Conservation (phyloP, 1,140 invertebrate genomes). For the Caenorhabditis latens region DNA sequence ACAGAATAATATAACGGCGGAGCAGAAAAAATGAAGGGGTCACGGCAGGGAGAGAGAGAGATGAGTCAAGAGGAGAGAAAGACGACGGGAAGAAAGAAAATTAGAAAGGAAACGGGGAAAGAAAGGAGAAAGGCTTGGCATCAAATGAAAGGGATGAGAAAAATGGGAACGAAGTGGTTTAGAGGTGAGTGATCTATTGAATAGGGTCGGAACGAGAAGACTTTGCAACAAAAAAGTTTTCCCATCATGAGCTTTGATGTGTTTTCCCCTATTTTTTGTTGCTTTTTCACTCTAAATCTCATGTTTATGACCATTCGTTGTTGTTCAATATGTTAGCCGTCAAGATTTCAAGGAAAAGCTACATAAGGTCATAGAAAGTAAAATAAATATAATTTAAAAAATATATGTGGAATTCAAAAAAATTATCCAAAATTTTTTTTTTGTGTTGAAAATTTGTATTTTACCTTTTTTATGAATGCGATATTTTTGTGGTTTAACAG, state of each 20-base stretch:
- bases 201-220: too few relatives aligned
- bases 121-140: background rate
- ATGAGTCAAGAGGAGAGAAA: conserved; percentile 3
- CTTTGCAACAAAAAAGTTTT: background rate
- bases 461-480: too few relatives aligned
- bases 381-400: too few relatives aligned
- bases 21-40: background rate
- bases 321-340: background rate
- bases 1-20: background rate
- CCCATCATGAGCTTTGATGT: conserved; percentile 41
- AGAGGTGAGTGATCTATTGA: too few relatives aligned
- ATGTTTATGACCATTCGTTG: background rate
- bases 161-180: background rate
- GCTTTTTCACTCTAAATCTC: conserved; percentile 3
- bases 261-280: background rate
- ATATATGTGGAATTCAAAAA: too few relatives aligned
- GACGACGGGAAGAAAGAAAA: background rate
- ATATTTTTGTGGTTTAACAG: too few relatives aligned
- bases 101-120: background rate
- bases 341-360: too few relatives aligned
- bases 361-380: too few relatives aligned
- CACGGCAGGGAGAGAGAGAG: background rate
- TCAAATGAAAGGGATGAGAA: background rate
- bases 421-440: too few relatives aligned
- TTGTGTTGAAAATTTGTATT: too few relatives aligned